Evolutionary conservation across 2,113 vertebrate genomes (phyloP).

Genomic region (Stigmatopora nigra): DNA sequence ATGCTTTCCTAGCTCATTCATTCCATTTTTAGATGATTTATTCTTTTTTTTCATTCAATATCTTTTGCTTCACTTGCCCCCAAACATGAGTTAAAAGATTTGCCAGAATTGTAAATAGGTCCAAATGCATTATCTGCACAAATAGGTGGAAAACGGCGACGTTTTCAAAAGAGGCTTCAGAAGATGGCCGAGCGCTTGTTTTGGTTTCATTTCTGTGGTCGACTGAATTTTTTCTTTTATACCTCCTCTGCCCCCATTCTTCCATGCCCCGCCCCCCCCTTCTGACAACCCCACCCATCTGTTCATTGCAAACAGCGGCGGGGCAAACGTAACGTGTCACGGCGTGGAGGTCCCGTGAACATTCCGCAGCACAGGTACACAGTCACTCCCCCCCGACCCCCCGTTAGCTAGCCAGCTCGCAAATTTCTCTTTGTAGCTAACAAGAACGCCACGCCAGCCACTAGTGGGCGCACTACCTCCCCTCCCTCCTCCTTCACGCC

Average conservation of each 20-base stretch:
- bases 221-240: constrained; percentile 99
- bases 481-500: constrained; percentile 22
- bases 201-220: constrained; percentile 66
- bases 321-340: constrained; percentile 97
- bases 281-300: constrained; percentile 53
- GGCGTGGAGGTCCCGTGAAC: constrained; percentile 97
- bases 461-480: neutral
- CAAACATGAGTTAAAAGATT: too few relatives aligned
- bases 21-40: too few relatives aligned
- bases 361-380: constrained; percentile 97
- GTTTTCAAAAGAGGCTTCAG: too few relatives aligned
- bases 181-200: too few relatives aligned
- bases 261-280: constrained; percentile 62
- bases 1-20: too few relatives aligned
- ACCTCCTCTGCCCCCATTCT: constrained; percentile 65
- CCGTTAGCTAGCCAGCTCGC: neutral
- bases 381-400: constrained; percentile 37
- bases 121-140: too few relatives aligned
- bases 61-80: too few relatives aligned
- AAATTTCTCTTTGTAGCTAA: constrained; percentile 44
- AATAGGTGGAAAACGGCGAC: too few relatives aligned
- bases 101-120: too few relatives aligned
- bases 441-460: neutral
- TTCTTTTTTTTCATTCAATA: too few relatives aligned
- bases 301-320: constrained; percentile 99